Percentiles rank a stretch among this genome's conserved stretches.
phyloP scores from a whole-genome alignment of 2,113 vertebrate species.

The Tachycineta bicolor region DNA sequence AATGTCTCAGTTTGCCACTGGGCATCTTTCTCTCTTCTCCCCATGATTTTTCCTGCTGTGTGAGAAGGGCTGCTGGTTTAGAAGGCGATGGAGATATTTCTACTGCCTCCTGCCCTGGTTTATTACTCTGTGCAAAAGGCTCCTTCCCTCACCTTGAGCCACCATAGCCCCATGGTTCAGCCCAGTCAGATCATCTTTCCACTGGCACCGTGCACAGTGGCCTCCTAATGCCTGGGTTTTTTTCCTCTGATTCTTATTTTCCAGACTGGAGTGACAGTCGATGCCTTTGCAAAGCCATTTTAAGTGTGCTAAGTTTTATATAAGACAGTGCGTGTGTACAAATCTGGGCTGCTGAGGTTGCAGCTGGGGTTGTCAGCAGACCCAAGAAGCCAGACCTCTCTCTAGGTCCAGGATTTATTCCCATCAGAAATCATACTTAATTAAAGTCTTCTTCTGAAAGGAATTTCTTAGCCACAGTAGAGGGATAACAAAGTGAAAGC shows the following conservation, averaged over 20 bases:
- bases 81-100: not conserved
- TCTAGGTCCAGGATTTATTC: slow-evolving; percentile 1
- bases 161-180: not conserved
- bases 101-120: not conserved
- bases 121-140: not conserved
- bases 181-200: not conserved
- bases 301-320: not conserved
- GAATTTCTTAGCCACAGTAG: slow-evolving; percentile 28
- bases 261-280: not conserved
- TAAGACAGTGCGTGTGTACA: rapidly evolving
- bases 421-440: slow-evolving; percentile 11
- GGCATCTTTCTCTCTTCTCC: not conserved
- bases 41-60: not conserved
- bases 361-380: not conserved
- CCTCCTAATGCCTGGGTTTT: not conserved
- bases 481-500: slow-evolving; percentile 37
- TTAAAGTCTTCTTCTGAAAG: slow-evolving; percentile 59
- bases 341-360: not conserved
- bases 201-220: rapidly evolving
- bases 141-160: not conserved
- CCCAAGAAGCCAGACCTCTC: not conserved
- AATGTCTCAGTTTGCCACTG: slow-evolving; percentile 33
- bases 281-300: not conserved
- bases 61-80: not conserved
- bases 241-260: not conserved